Evolutionary conservation across 2,888 invertebrate species (phyloP), one percentile per base, ranked within the genome.

Genomic region (Nemotelus nigrinus): DNA sequence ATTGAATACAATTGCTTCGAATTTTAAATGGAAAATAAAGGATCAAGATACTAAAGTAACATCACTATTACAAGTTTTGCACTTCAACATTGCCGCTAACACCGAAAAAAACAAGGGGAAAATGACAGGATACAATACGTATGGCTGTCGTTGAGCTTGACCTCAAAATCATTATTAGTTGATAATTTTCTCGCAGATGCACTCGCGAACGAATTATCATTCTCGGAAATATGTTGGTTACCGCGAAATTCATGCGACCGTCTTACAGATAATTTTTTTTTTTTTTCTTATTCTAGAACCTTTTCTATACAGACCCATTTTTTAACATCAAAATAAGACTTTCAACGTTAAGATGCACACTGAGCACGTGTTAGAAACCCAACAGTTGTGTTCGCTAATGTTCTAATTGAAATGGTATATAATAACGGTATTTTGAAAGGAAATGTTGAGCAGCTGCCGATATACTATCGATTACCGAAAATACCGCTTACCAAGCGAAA

Each of bases 281-380:
- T 2, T 2, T 57, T 10, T 10, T 57, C 25, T 57, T 3, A 4
- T 57, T 57, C 7, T 50, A 50, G 50, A 50, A 50, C 5, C 57
- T 57, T 57, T 57, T 57, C 57, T 10, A 57, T 57, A 57, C 57
- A 25, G 57, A 57, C 57, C 57, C 57, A 57, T 57, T 57, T 57
- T 57, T 5, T 1, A 50, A 1, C 10, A 53, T 53, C 53, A 53
- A 53, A 53, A 53, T 53, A 53, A 53, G 53, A 53, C 53, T 53
- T 53, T 53, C 53, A 53, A 53, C 53, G 53, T 53, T 53, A 6
- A 53, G 53, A 53, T 6, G 10, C 53, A 53, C 53, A 6, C 53
- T 53, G 1, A 53, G 53, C 53, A 53, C 53, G 6, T 53, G 53
- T 53, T 53, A 53, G 53, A 53, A 53, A 53, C 7, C 53, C 53